Evolutionary conservation across 2,888 invertebrate species (phyloP), one percentile per base, ranked within the genome.

Genomic region (Periphyllus acericola): DNA sequence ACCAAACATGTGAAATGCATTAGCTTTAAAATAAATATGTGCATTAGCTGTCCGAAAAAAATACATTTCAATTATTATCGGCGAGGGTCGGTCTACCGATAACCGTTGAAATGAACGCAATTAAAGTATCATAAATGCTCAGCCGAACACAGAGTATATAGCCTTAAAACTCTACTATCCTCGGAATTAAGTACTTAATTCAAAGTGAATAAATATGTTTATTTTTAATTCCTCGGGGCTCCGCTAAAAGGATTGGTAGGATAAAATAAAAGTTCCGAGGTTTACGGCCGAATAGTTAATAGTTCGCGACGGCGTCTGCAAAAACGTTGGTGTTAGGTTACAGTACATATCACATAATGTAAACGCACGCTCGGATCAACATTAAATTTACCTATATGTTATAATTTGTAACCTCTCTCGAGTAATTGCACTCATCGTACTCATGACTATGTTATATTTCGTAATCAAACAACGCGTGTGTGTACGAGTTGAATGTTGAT

Each of bases 151-250:
- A 3, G 46, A 14, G 60, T 4, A 46, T 25, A n/a, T 14, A 82
- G n/a, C n/a, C 71, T 81, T 82, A 71, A 32, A 72, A 52, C 82
- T 83, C 66, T 81, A n/a, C 72, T 55, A 72, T 83, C 55, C 83
- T 36, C 0, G 0, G 83, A 83, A 74, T 83, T 72, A 72, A 55
- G 17, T 1, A 34, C n/a, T 52, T 74, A 55, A 83, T 83, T 72
- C 72, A 72, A 83, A 83, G 83, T 55, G 55, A 72, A 83, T 83
- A 72, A 75, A 75, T 75, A 75, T 60, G 83, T 83, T 83, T 75
- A 66, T 83, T 83, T 80, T 60, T 21, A 75, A 83, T 75, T 83
- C 60, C 75, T 6, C 25, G 29, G 11, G 5, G 36, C 36, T 34
- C 19, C 21, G 11, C 36, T 83, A 75, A 83, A 74, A 36, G 74